Evolutionary conservation across 2,113 vertebrate species (phyloP).

Genomic region (Hystrix brachyura): DNA sequence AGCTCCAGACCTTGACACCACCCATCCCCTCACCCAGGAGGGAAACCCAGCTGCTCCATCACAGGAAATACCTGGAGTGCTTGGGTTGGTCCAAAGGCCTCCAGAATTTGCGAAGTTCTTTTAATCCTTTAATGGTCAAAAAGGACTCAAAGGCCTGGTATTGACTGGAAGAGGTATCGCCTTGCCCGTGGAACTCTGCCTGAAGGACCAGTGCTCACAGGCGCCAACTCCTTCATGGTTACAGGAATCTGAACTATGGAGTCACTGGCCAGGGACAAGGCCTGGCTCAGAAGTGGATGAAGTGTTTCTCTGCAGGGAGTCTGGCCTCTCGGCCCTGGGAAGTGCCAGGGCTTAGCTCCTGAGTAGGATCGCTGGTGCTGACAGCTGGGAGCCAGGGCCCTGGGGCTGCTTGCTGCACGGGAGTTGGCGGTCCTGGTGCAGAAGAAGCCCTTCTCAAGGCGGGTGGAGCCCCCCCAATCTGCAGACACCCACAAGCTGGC

Average conservation of each 20-base stretch:
- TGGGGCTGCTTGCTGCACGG: neutral
- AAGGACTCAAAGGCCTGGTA: neutral
- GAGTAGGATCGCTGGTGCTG: slow-evolving; percentile 46
- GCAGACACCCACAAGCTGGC: neutral
- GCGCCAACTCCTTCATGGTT: neutral
- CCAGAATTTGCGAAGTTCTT: neutral
- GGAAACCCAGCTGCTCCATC: neutral
- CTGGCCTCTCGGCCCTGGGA: slow-evolving; percentile 46
- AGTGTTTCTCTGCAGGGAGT: slow-evolving; percentile 68
- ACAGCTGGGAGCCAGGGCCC: neutral
- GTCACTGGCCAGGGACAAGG: slow-evolving; percentile 51
- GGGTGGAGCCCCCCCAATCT: neutral
- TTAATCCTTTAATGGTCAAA: neutral
- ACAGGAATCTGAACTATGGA: slow-evolving; percentile 62
- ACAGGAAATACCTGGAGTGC: neutral
- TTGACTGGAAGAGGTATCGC: neutral
- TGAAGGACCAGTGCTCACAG: neutral
- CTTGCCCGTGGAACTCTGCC: neutral
- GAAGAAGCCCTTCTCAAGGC: neutral
- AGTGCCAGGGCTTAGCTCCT: slow-evolving; percentile 69
- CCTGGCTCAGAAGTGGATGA: slow-evolving; percentile 24
- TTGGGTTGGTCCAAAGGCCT: neutral
- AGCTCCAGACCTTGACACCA: neutral
- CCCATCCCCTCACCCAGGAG: neutral
- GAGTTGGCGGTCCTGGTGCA: neutral